These are phyloP conservation scores for Lasaia peninsularis DNA, from an alignment of 1,140 invertebrate species.

Conservation along the genomic window DNA sequence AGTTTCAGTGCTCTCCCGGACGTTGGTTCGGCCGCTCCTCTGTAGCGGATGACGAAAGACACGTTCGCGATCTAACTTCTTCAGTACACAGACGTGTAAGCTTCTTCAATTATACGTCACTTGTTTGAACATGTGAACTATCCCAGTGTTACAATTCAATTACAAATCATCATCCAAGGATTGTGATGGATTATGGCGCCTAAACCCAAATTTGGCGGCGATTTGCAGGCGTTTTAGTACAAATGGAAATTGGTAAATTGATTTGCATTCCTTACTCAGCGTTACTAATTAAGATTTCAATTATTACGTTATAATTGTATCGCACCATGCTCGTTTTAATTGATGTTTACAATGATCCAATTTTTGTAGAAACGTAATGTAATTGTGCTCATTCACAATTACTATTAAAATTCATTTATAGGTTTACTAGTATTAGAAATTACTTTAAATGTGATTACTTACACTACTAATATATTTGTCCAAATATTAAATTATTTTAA, in stretches of 20 bases:
- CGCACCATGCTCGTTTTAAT: background rate
- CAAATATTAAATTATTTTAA: no score
- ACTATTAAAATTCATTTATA: no score
- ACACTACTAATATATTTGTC: no score
- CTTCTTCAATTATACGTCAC: constrained; percentile 1
- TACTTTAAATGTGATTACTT: no score
- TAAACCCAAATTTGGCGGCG: background rate
- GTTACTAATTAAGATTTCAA: background rate
- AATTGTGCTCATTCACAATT: no score
- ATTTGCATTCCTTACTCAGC: constrained; percentile 1
- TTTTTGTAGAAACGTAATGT: no score
- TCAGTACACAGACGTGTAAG: background rate
- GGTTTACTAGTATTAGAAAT: no score
- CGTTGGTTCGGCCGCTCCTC: constrained; percentile 2
- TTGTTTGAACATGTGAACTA: constrained; percentile 7
- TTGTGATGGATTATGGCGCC: background rate
- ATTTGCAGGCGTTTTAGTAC: constrained; percentile 7
- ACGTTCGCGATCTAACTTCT: constrained; percentile 1
- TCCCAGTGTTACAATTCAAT: background rate
- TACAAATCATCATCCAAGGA: background rate
- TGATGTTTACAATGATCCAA: background rate
- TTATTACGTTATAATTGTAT: background rate
- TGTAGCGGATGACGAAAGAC: background rate
- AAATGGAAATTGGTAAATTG: constrained; percentile 10
- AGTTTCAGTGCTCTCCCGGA: constrained; percentile 10